phyloP scores from a whole-genome alignment of 2,888 invertebrate genomes.

The Tetrapedia diversipes region DNA sequence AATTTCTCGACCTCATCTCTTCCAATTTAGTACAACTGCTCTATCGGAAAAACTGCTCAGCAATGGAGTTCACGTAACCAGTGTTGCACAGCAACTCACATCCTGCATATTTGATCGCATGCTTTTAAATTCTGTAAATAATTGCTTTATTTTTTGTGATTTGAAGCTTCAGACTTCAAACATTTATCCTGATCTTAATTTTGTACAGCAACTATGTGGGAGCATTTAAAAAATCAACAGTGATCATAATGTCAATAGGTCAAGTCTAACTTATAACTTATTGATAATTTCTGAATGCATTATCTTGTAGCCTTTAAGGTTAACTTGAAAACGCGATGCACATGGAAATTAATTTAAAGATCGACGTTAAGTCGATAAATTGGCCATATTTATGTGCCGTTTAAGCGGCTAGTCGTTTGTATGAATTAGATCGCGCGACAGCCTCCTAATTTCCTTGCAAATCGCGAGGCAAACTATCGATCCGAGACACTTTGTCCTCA shows the following conservation, averaged over 20 bases:
- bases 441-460: constrained; percentile 20
- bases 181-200: no score
- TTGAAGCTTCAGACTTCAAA: no score
- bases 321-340: no score
- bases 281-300: no score
- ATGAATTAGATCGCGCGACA: constrained; percentile 5
- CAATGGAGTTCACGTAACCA: constrained; percentile 27
- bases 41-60: constrained; percentile 32
- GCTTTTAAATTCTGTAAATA: no score
- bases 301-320: background rate
- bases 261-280: no score
- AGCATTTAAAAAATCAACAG: no score
- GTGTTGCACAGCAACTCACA: no score
- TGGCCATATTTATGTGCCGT: background rate
- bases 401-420: background rate
- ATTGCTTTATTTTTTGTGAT: no score
- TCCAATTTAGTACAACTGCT: constrained; percentile 58
- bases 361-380: background rate
- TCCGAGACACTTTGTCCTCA: background rate
- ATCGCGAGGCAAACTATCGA: constrained; percentile 1
- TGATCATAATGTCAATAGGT: no score
- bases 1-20: constrained; percentile 41
- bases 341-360: background rate
- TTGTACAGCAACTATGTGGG: no score
- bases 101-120: no score